Evolutionary conservation across 1,140 invertebrate genomes (phyloP), one percentile per base, ranked within the genome.

Genomic region (Trissolcus basalis): DNA sequence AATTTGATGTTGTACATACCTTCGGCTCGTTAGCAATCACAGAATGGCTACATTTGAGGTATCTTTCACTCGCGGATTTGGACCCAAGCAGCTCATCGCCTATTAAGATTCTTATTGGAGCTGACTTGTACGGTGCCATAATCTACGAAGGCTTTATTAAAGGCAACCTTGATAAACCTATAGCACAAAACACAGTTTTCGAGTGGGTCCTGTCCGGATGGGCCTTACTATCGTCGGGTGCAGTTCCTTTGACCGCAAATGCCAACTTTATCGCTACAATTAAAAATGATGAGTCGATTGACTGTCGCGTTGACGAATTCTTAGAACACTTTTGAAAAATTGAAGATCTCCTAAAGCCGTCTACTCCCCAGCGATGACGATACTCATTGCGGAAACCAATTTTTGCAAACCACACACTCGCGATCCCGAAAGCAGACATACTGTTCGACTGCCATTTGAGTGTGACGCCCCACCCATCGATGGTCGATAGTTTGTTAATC

Each of bases 111-210:
- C 0, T 44, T 1, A 44, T 44, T 44, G 36, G 36, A 1, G 36
- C 15, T 47, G 14, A 51, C 14, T 9, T 51, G 0, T 51, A 51
- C 14, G 49, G 49, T 48, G 4, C n/a, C 0, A 10, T 36, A 0
- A 36, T 51, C 13, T 6, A 14, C 6, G 49, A 51, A 14, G 51
- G 51, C 14, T 32, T 54, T 0, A 9, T 8, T 0, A 54, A 54
- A n/a, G 35, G 51, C 13, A 11, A 15, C 0, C 8, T 15, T 11
- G 14, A 43, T 1, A 1, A 54, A 7, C 51, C 51, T 7, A 54
- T 54, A 8, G 51, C 51, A 5, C 51, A 54, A n/a, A 41, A 43
- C 9, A 41, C 51, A 4, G 41, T 54, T 3, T 54, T 54, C 4
- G 51, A 15, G 0, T 54, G 51, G 35, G n/a, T 54, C 11, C 27